Evolutionary conservation across 2,113 vertebrate genomes (phyloP).

Genomic region (Neodontobutis hainanensis): DNA sequence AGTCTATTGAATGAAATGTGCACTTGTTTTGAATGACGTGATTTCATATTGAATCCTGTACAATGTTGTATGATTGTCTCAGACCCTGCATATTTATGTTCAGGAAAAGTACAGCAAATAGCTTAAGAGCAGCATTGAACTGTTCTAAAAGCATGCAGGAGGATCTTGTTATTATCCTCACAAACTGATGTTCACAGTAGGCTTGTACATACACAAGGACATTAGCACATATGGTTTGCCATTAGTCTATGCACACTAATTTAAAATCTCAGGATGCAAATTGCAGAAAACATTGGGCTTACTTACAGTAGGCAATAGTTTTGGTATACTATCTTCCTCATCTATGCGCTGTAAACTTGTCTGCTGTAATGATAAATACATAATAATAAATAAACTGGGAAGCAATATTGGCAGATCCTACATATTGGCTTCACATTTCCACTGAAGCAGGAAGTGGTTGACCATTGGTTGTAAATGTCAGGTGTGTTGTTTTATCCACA

Average conservation of each 20-base stretch:
- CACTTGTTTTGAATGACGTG: neutral
- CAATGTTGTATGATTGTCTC: slow-evolving; percentile 6
- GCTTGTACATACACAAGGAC: neutral
- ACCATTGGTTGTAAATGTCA: no score
- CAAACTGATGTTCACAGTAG: neutral
- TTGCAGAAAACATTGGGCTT: no score
- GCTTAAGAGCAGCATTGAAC: neutral
- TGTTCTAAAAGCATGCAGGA: neutral
- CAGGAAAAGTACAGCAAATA: neutral
- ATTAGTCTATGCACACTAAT: neutral
- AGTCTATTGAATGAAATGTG: neutral
- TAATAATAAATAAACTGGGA: no score
- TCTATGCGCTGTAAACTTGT: no score
- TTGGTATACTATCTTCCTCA: no score
- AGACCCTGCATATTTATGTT: slow-evolving; percentile 1
- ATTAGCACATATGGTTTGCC: neutral
- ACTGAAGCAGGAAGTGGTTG: no score
- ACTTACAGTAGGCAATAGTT: no score
- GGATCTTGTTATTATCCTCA: neutral
- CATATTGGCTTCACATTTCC: no score
- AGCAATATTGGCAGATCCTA: no score
- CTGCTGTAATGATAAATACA: no score
- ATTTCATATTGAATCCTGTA: slow-evolving; percentile 7
- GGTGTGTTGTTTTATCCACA: no score
- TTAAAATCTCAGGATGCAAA: neutral